Base-by-base conservation (phyloP, 2,888 invertebrate genomes). In the Lasioglossum marginatum region DNA sequence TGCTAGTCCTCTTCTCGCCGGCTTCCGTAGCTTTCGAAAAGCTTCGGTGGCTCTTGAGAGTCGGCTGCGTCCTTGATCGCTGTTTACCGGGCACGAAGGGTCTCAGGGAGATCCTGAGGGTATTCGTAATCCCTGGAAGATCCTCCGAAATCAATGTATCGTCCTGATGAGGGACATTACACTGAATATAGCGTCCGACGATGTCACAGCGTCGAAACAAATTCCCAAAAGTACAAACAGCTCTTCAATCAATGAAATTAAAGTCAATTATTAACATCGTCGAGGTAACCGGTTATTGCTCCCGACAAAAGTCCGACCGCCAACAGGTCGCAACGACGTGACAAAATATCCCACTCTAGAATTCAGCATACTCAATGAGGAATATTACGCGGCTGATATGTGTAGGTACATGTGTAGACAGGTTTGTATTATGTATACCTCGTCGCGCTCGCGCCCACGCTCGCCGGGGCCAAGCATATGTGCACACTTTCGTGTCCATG, bases 131-230 rank as follows among this genome's bases (percentile, higher is more conserved):
- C 68, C 68, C 68, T 68, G 10, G 68, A 23, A 68, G 68, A 68
- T 68, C 37, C 68, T 68, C 23, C 14, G 23, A 68, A 68, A 68
- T 37, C 68, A 68, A 68, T 68, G 68, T 34, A 68, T 68, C 68
- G 37, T 68, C 68, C 19, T 68, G 68, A 68, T 68, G 68, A 68
- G 68, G 34, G 68, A 68, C 68, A 68, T 68, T 37, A 37, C 68
- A 43, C 43, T 1, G 27, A 31, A 4, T 31, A 10, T 12, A 31
- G 63, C 27, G 14, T 4, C 60, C 60, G 60, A 4, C 27, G 5
- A 23, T 16, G 5, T 37, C 12, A 37, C 40, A 40, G 10, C 37
- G 12, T 43, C 12, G 12, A 43, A 43, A 43, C 3, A 23, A 8
- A 52, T 23, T n/a, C 52, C 10, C 23, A 3, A 23, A 52, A 23